A percentile compares a stretch with the other conserved stretches of the same genome.
phyloP scores from a whole-genome alignment of 2,113 vertebrate genomes.

The Aegithalos caudatus region DNA sequence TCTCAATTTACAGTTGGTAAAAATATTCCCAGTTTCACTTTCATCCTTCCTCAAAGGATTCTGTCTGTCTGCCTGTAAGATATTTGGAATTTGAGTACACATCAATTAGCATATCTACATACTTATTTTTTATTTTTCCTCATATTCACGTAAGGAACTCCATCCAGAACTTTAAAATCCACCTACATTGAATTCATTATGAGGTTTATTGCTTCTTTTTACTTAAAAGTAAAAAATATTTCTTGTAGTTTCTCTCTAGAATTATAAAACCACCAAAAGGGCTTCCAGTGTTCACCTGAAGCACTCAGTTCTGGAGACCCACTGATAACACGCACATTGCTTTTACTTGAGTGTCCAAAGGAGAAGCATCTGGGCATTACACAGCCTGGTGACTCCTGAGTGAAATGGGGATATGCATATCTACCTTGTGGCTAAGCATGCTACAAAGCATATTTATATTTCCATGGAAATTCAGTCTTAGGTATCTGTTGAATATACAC shows the following conservation, averaged over 20 bases:
- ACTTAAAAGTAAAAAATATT: neutral
- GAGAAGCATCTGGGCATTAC: neutral
- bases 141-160: neutral
- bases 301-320: neutral
- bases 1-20: neutral
- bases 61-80: neutral
- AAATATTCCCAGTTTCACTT: neutral
- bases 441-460: neutral
- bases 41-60: neutral
- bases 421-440: neutral
- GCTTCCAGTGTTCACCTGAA: neutral
- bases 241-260: neutral
- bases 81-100: neutral
- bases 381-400: neutral
- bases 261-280: neutral
- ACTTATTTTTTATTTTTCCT: neutral
- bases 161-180: neutral
- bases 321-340: neutral
- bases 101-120: neutral
- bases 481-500: neutral
- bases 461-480: neutral
- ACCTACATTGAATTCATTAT: neutral
- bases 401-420: neutral
- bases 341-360: neutral
- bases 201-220: neutral